Evolutionary conservation across 2,888 invertebrate species (phyloP).

Genomic region (Schrankia costaestrigalis): DNA sequence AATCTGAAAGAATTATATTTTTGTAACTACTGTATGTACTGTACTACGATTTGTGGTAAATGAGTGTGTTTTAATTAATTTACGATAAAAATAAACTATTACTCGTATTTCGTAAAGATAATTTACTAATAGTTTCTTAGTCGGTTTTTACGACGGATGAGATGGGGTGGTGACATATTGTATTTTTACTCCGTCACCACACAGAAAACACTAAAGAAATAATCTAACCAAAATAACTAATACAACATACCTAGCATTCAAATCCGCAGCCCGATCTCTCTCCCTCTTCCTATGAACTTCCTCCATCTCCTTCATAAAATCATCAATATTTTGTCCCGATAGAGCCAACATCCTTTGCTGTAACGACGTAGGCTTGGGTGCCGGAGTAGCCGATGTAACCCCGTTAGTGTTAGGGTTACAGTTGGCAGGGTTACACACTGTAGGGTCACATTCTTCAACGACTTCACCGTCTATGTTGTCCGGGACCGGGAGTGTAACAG

Average conservation of each 20-base stretch:
- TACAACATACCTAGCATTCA: slow-evolving; percentile 73
- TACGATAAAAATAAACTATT: too few species aligned
- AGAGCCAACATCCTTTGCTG: slow-evolving; percentile 94
- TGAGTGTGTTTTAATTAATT: too few species aligned
- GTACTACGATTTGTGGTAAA: too few species aligned
- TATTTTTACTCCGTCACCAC: too few species aligned
- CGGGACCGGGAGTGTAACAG: too few species aligned
- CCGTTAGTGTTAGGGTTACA: slow-evolving; percentile 24
- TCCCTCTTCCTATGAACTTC: slow-evolving; percentile 89
- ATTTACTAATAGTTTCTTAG: too few species aligned
- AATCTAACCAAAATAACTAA: neutral
- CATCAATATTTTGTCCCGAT: slow-evolving; percentile 94
- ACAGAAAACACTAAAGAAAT: neutral
- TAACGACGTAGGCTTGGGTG: slow-evolving; percentile 89
- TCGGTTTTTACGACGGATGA: too few species aligned
- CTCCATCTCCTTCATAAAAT: slow-evolving; percentile 96
- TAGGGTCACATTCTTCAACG: slow-evolving; percentile 46
- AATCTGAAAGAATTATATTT: slow-evolving; percentile 34
- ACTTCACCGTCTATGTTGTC: slow-evolving; percentile 52
- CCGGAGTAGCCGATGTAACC: slow-evolving; percentile 72
- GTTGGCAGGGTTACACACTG: slow-evolving; percentile 29
- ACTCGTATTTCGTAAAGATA: too few species aligned
- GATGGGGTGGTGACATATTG: too few species aligned
- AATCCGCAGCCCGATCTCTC: slow-evolving; percentile 82
- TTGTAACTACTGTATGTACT: too few species aligned